Evolutionary conservation across 2,113 vertebrate genomes (phyloP).

Genomic region (Eublepharis macularius): DNA sequence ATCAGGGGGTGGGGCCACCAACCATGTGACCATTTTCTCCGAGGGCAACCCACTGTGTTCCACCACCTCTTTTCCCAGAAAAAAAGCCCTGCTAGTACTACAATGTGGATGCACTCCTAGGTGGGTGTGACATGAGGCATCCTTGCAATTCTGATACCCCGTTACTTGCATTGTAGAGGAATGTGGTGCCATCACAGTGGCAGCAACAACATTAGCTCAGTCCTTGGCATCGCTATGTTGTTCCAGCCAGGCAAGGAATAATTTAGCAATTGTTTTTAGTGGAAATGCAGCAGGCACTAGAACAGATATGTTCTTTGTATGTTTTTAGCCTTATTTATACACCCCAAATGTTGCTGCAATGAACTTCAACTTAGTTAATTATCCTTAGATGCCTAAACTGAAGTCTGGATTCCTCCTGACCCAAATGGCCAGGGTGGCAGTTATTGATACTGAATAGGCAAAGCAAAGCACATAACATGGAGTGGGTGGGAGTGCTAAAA

Average conservation of each 20-base stretch:
- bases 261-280: neutral
- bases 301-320: neutral
- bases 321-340: neutral
- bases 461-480: neutral
- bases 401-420: neutral
- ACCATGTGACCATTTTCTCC: too few species aligned
- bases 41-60: too few species aligned
- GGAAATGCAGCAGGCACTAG: neutral
- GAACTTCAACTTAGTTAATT: neutral
- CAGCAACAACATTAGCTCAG: neutral
- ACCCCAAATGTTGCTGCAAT: rapidly evolving
- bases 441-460: neutral
- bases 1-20: too few species aligned
- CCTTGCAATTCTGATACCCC: neutral
- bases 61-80: too few species aligned
- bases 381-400: neutral
- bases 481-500: neutral
- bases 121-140: neutral
- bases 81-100: too few species aligned
- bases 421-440: neutral
- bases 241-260: neutral
- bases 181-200: neutral
- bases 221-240: too few species aligned
- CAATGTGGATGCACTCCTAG: neutral
- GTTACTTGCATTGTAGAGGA: neutral